phyloP scores from a whole-genome alignment of 2,797 vertebrate species.

The Urophycis tenuis region DNA sequence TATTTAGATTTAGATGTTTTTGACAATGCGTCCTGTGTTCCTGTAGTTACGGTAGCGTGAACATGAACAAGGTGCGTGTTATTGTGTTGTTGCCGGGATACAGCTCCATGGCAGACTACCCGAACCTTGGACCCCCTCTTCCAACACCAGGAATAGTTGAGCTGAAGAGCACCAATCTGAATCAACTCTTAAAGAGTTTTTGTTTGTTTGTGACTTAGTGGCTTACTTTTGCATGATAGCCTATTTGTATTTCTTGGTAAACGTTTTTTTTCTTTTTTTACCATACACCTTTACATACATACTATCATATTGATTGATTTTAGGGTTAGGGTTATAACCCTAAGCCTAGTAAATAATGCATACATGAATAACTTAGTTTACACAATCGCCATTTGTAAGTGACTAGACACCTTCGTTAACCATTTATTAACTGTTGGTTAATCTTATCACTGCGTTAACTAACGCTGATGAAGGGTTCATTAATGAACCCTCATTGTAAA shows the following conservation, averaged over 20 bases:
- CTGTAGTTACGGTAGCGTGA: not conserved
- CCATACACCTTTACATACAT: too few species aligned
- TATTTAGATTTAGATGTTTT: too few species aligned
- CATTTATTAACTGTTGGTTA: too few species aligned
- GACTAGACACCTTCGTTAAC: too few species aligned
- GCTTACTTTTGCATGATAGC: not conserved
- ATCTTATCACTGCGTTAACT: too few species aligned
- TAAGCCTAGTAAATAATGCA: too few species aligned
- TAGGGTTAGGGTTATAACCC: too few species aligned
- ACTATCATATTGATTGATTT: not conserved
- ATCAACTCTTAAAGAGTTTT: not conserved
- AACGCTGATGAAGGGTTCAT: too few species aligned
- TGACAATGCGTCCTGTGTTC: not conserved
- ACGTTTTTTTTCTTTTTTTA: not conserved
- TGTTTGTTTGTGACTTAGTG: not conserved
- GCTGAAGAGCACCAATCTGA: not conserved
- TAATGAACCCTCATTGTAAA: too few species aligned
- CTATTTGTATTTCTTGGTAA: not conserved
- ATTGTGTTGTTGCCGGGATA: not conserved
- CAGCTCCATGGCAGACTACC: not conserved
- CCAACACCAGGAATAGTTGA: not conserved
- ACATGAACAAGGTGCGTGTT: not conserved
- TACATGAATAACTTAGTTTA: too few species aligned
- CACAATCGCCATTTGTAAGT: too few species aligned
- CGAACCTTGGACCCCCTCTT: not conserved